Evolutionary conservation across 1,140 invertebrate species (phyloP), one percentile per base, ranked within the genome.

Genomic region (Aphelenchoides fujianensis): DNA sequence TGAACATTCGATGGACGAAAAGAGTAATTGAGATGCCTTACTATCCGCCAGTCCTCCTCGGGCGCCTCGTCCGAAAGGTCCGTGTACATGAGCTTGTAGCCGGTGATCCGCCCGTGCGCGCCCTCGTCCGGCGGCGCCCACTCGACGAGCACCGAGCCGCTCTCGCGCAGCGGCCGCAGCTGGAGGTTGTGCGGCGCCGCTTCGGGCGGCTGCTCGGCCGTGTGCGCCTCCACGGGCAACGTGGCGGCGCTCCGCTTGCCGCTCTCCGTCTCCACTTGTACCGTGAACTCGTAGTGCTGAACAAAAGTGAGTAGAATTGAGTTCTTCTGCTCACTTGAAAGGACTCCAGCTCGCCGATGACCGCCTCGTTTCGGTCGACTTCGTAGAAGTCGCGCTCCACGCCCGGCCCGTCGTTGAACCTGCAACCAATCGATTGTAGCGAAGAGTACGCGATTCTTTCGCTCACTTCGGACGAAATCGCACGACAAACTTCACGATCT

Each of bases 81-180:
- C 5, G 94, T 96, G 87, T 95, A 98, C 85, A 92, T 97, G 63
- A 98, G 92, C 88, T 95, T 97, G 88, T 98, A 98, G 73, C 93
- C 68, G 32, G 69, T 74, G 23, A 98, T 92, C 89, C 94, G 91
- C 76, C 95, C 95, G 86, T 97, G 97, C 19, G 94, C 93, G 1
- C 41, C 34, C 75, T 91, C 94, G 85, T 95, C 93, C 27, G 95
- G 95, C 84, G 94, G 92, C 82, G 94, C 91, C 95, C 95, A 98
- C 81, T 95, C 92, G 79, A 98, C 94, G 0, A 91, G 90, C 90
- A 98, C 93, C 19, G 94, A 97, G 82, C 90, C 53, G 35, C 36
- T 28, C 63, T 37, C 53, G 61, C 93, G 96, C 52, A 97, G 88
- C 16, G 94, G 92, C 61, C 92, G 88, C 48, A 93, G 94, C 88